phyloP scores from a whole-genome alignment of 2,888 invertebrate genomes.

The Clivina fossor region DNA sequence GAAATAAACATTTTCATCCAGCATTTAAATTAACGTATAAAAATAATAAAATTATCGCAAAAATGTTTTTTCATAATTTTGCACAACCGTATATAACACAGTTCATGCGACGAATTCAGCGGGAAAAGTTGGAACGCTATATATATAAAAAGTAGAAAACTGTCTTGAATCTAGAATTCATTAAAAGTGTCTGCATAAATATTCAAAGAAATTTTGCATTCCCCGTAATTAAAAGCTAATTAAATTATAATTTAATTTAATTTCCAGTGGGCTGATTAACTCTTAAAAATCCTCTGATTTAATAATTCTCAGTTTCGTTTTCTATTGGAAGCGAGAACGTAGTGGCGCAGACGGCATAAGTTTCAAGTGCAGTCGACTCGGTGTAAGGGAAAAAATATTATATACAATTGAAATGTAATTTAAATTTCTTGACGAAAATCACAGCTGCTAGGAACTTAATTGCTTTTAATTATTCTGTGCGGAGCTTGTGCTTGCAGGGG shows the following conservation, averaged over 20 bases:
- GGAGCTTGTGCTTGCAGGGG: not conserved
- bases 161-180: constrained; percentile 23
- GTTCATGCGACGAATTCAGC: too few species aligned
- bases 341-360: not conserved
- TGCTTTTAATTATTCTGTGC: constrained; percentile 29
- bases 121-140: too few species aligned
- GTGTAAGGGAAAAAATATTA: constrained; percentile 4
- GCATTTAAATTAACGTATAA: too few species aligned
- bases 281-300: constrained; percentile 31
- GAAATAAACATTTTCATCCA: too few species aligned
- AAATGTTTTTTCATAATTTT: too few species aligned
- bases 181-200: constrained; percentile 26
- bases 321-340: not conserved
- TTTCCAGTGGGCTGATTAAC: constrained; percentile 27
- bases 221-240: constrained; percentile 27
- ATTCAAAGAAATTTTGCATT: constrained; percentile 28
- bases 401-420: constrained; percentile 20
- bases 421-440: constrained; percentile 25
- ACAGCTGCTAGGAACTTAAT: constrained; percentile 29
- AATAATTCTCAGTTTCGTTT: constrained; percentile 22
- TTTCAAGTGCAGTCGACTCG: not conserved
- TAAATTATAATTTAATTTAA: constrained; percentile 27
- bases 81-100: too few species aligned
- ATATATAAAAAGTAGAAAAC: too few species aligned
- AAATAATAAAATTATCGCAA: too few species aligned